Percentiles rank a stretch among this genome's conserved stretches.
Conservation (phyloP, 2,888 invertebrate species). For the Ellobium chinense region DNA sequence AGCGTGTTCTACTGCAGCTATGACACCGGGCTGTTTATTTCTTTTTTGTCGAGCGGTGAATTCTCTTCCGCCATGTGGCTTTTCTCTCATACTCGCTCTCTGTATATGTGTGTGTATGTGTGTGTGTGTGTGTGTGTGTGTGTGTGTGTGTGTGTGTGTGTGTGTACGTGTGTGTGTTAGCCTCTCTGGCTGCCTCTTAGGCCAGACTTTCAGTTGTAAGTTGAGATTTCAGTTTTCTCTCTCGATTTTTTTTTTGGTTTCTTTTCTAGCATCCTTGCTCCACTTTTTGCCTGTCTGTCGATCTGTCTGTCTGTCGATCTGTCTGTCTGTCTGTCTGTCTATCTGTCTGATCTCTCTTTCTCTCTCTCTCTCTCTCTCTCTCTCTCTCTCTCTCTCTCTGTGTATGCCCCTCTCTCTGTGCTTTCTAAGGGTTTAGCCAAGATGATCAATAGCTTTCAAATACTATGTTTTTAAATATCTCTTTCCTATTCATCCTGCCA, state of each 20-base stretch:
- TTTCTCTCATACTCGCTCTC: too few species aligned
- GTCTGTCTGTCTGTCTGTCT: not conserved
- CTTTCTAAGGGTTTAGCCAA: not conserved
- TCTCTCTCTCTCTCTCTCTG: conserved; percentile 1
- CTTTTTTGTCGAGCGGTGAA: too few species aligned
- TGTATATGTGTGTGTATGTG: not conserved
- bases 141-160: not conserved
- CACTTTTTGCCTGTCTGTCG: not conserved
- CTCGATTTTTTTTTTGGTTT: too few species aligned
- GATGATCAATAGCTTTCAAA: not conserved
- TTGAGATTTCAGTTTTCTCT: not conserved
- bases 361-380: not conserved
- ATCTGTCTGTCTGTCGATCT: not conserved
- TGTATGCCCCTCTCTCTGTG: not conserved
- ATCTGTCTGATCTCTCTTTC: not conserved
- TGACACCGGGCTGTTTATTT: too few species aligned
- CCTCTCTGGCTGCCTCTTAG: not conserved
- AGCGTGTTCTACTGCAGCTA: too few species aligned
- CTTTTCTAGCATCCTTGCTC: too few species aligned
- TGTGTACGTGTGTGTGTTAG: not conserved
- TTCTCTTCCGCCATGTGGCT: too few species aligned
- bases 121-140: not conserved
- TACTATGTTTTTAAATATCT: not conserved
- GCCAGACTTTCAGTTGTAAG: not conserved
- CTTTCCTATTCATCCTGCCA: not conserved